A percentile compares a stretch with the other conserved stretches of the same genome.
These are phyloP conservation scores for Accipiter virgatus DNA, from an alignment of 2,113 vertebrate genomes.

Conservation along the genomic window DNA sequence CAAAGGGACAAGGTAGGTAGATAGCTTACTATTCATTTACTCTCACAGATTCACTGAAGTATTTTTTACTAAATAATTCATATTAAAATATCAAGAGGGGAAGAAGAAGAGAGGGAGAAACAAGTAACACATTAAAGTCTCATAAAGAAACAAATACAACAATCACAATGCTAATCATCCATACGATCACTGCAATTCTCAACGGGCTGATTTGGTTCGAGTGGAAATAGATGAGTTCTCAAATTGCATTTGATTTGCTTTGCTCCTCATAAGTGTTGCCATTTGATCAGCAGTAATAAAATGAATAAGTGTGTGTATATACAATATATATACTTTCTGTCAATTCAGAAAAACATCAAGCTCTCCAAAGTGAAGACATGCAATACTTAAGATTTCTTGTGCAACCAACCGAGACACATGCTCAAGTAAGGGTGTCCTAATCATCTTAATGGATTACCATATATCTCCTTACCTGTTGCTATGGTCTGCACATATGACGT, in stretches of 20 bases:
- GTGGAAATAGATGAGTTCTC: background rate
- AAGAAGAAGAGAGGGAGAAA: background rate
- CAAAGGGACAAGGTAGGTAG: background rate
- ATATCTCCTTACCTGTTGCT: background rate
- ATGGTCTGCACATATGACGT: accelerated
- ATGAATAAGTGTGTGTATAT: background rate
- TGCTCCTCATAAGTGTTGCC: background rate
- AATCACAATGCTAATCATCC: constrained; percentile 42
- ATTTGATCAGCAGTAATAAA: background rate
- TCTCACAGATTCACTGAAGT: background rate
- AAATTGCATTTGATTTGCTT: background rate
- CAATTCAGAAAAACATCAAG: background rate
- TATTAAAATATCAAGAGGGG: constrained; percentile 29
- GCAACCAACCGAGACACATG: background rate
- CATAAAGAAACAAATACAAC: constrained; percentile 11
- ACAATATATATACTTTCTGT: background rate
- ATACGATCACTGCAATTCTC: background rate
- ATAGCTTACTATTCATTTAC: constrained; percentile 10
- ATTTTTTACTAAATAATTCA: constrained; percentile 25
- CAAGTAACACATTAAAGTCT: background rate
- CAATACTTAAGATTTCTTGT: background rate
- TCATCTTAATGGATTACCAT: too few species aligned
- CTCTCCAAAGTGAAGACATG: background rate
- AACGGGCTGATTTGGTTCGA: background rate
- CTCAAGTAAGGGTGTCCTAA: background rate